A percentile compares a stretch with the other conserved stretches of the same genome.
phyloP scores from a whole-genome alignment of 2,113 vertebrate species.

The Phylloscopus whistleri region DNA sequence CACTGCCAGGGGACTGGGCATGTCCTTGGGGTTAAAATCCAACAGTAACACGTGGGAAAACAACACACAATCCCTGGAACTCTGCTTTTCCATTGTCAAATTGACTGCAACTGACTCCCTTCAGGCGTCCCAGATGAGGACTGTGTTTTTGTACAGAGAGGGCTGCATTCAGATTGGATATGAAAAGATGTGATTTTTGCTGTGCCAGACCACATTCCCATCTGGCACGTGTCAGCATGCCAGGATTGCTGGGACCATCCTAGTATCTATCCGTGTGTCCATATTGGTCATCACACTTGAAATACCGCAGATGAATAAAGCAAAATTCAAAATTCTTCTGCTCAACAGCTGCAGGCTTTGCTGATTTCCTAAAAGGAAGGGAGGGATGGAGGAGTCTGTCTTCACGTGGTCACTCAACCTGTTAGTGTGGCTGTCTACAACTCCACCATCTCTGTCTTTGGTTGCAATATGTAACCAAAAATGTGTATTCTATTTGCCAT shows the following conservation, averaged over 20 bases:
- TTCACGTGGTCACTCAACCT: neutral
- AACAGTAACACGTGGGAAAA: neutral
- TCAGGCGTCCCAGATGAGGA: rapidly evolving
- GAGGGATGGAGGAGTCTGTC: neutral
- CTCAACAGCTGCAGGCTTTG: neutral
- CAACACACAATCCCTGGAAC: neutral
- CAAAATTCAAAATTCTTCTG: neutral
- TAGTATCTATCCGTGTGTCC: neutral
- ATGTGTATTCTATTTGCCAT: too few relatives aligned
- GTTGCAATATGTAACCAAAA: too few relatives aligned
- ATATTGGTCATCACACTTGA: neutral
- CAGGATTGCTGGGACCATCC: neutral
- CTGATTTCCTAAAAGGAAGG: neutral
- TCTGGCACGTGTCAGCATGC: neutral
- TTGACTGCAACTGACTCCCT: neutral
- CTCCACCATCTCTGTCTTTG: too few relatives aligned
- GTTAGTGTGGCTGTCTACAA: neutral
- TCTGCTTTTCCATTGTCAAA: neutral
- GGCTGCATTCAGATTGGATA: neutral
- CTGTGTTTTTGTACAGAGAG: neutral
- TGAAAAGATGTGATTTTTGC: neutral
- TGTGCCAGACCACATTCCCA: neutral
- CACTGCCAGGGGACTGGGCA: neutral
- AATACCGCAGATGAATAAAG: neutral
- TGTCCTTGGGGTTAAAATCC: neutral